Evolutionary conservation across 2,113 vertebrate species (phyloP).

Genomic region (Stigmatopora nigra): DNA sequence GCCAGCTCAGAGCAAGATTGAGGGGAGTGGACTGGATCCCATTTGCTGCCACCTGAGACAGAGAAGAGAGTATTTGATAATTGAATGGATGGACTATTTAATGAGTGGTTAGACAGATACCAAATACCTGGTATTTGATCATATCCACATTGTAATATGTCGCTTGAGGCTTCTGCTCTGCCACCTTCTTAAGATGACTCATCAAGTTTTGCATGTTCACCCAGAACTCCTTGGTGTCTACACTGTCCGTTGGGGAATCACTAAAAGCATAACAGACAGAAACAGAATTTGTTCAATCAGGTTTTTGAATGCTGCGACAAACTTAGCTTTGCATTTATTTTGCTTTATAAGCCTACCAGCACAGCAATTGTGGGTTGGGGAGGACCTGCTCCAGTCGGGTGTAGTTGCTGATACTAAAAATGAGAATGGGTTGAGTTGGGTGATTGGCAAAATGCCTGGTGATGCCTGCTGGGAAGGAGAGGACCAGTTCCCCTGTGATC

Average conservation of each 20-base stretch:
- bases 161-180: constrained; percentile 94
- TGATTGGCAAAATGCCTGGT: constrained; percentile 93
- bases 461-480: constrained; percentile 94
- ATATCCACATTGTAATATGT: constrained; percentile 99
- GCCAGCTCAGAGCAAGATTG: constrained; percentile 93
- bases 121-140: constrained; percentile 92
- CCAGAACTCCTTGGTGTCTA: constrained; percentile 89
- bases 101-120: constrained; percentile 6
- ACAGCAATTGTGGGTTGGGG: constrained; percentile 95
- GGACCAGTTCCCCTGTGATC: constrained; percentile 94
- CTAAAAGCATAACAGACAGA: constrained; percentile 51
- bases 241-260: constrained; percentile 72
- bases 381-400: constrained; percentile 89
- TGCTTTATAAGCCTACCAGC: constrained; percentile 73
- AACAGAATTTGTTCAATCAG: not conserved
- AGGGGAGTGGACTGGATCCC: constrained; percentile 95
- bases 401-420: constrained; percentile 89
- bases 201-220: constrained; percentile 98
- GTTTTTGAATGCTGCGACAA: not conserved
- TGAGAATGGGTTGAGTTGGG: constrained; percentile 82
- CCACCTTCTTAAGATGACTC: constrained; percentile 91
- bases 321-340: not conserved
- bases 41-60: constrained; percentile 81
- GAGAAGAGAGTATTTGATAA: not conserved
- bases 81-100: not conserved